A percentile compares a stretch with the other conserved stretches of the same genome.
Conservation (phyloP, 2,797 vertebrate genomes). For the Smutsia gigantea region DNA sequence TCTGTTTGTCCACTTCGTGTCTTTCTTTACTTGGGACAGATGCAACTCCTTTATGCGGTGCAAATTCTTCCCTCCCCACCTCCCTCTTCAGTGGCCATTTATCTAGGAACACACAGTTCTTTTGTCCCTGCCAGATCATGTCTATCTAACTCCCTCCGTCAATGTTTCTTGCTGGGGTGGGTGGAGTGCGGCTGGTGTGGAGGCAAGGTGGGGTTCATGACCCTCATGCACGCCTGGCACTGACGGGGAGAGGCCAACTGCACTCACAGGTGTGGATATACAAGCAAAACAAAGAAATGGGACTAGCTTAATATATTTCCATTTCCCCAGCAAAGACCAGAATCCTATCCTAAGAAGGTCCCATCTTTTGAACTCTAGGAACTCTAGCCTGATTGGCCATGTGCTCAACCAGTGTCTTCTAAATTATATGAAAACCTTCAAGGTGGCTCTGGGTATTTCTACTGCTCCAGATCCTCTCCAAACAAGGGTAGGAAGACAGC, state of each 20-base stretch:
- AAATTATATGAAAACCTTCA: neutral
- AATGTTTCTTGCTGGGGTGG: neutral
- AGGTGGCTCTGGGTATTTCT: slow-evolving; percentile 8
- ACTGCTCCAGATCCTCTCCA: neutral
- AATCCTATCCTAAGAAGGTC: neutral
- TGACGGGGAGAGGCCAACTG: neutral
- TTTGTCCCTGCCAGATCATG: neutral
- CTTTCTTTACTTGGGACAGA: neutral
- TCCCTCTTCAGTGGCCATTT: neutral
- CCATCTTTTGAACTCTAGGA: slow-evolving; percentile 9
- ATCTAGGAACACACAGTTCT: neutral
- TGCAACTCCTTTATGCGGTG: neutral
- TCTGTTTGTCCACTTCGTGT: neutral
- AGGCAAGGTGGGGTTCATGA: neutral
- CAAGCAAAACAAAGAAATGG: neutral
- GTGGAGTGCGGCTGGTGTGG: neutral
- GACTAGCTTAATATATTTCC: neutral
- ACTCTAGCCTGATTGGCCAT: neutral
- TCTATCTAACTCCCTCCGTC: neutral
- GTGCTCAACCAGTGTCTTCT: neutral
- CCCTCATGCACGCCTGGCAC: neutral
- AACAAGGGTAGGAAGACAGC: neutral
- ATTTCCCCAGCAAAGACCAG: neutral
- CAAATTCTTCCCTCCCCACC: neutral
- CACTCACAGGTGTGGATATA: neutral